phyloP scores from a whole-genome alignment of 53 echinoderm and acorn worm species.

The Temnopleurus reevesii region DNA sequence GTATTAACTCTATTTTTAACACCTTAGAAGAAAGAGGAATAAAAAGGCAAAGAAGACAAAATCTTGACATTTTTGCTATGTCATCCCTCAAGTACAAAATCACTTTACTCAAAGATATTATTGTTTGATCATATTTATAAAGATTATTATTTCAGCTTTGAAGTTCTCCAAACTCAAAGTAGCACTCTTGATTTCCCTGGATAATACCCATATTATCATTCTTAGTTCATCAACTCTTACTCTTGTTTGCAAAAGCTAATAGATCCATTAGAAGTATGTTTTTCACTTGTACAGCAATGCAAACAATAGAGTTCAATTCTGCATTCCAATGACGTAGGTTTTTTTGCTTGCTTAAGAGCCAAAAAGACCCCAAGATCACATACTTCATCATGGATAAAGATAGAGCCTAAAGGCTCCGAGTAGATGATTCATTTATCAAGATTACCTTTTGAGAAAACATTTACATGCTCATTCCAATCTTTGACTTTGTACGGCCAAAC shows the following conservation, averaged over 20 bases:
- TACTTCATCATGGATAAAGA: too few species aligned
- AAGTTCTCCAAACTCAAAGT: not conserved
- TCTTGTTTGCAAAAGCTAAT: constrained; percentile 24
- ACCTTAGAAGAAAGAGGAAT: not conserved
- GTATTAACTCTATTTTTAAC: not conserved
- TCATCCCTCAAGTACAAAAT: too few species aligned
- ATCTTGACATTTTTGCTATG: not conserved
- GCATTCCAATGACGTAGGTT: not conserved
- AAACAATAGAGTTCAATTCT: not conserved
- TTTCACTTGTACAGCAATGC: not conserved
- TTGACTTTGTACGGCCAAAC: too few species aligned
- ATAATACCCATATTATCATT: constrained; percentile 7
- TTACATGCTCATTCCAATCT: too few species aligned
- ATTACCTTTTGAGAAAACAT: too few species aligned
- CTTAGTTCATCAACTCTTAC: not conserved
- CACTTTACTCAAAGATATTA: not conserved
- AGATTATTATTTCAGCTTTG: not conserved
- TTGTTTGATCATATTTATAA: not conserved
- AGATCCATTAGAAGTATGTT: constrained; percentile 5
- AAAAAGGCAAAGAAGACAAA: not conserved
- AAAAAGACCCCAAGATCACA: too few species aligned
- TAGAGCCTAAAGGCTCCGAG: too few species aligned
- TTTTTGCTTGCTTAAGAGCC: too few species aligned
- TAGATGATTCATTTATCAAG: too few species aligned
- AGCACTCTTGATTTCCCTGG: not conserved